Percentiles rank a stretch among this genome's conserved stretches.
Evolutionary conservation across 53 echinoderm and acorn worm species (phyloP).

Genomic region (Arbacia lixula): DNA sequence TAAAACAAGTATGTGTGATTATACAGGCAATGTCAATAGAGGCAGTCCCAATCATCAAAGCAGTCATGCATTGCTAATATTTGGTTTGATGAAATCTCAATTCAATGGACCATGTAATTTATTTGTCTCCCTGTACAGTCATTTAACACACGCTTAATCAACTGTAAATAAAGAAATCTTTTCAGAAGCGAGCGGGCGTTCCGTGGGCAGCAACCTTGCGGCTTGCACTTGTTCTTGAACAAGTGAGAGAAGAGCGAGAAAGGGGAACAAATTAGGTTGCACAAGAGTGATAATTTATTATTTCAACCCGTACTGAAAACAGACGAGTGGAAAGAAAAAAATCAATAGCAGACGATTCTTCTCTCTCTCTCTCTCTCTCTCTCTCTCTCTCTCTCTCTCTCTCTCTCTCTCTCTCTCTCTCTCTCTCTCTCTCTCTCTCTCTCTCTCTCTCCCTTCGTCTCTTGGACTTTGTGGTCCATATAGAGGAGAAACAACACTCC

Average conservation of each 20-base stretch:
- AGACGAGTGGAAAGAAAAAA: no score
- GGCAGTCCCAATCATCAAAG: no score
- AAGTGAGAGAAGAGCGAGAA: background rate
- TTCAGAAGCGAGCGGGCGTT: conserved; percentile 16
- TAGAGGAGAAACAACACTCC: no score
- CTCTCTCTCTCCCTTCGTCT: no score
- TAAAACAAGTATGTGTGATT: no score
- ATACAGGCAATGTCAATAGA: no score
- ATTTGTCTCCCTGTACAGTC: conserved; percentile 28
- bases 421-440: no score
- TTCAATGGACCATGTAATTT: conserved; percentile 12
- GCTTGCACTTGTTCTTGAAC: conserved; percentile 16
- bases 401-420: no score
- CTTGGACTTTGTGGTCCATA: no score
- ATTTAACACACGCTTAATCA: conserved; percentile 19
- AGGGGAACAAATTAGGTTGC: conserved; percentile 1
- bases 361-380: no score
- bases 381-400: no score
- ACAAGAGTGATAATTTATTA: conserved; percentile 43
- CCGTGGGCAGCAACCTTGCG: background rate
- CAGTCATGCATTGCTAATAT: conserved; percentile 5
- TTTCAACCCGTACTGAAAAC: conserved; percentile 12
- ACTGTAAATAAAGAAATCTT: conserved; percentile 12
- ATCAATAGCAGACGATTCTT: no score
- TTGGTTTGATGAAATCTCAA: background rate